Base-by-base conservation (phyloP, 2,113 vertebrate genomes). In the Eolophus roseicapilla region DNA sequence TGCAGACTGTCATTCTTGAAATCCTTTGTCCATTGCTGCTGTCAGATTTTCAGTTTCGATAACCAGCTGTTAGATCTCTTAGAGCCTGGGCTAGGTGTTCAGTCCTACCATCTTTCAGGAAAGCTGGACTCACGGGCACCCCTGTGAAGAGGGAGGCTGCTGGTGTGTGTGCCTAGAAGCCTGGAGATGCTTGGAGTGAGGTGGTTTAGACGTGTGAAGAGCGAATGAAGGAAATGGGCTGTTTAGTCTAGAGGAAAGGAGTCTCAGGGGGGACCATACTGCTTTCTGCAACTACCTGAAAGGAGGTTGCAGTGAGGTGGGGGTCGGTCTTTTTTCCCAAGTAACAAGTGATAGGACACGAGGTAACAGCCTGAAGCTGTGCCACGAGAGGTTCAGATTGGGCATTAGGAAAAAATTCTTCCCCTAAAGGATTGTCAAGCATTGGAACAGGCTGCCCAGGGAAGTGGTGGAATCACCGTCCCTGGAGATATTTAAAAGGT, bases 171-270 rank as follows among this genome's bases (percentile, higher is more conserved):
- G 3, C 9, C 23, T 37, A 7, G 39, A 93, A 53, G 37, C 10
- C 15, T 27, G 20, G 9, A 33, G 20, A 5, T 15, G 7, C 16
- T 31, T 53, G 39, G n/a, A 79, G 31, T 80, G 43, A 52, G 10
- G 17, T 41, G 12, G 12, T 73, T 77, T 33, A 89, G 18, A 53
- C 16, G 79, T 64, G 0, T 3, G 6, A 33, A 21, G 7, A 69
- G 21, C 0, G 0, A 33, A 33, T 76, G 55, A 59, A 7, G 13
- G n/a, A 65, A 7, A 10, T 28, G n/a, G 39, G 39, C 39, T 39
- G 39, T 39, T 39, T 39, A 10, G 39, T 39, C 10, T 39, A 10
- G 39, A 39, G 39, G 39, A 39, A 39, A 39, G 39, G 39, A 10
- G 39, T 39, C 39, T 39, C 3, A 60, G 9, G 9, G 7, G 5